Base-by-base conservation (phyloP, 2,888 invertebrate genomes). In the Diaphora mendica region DNA sequence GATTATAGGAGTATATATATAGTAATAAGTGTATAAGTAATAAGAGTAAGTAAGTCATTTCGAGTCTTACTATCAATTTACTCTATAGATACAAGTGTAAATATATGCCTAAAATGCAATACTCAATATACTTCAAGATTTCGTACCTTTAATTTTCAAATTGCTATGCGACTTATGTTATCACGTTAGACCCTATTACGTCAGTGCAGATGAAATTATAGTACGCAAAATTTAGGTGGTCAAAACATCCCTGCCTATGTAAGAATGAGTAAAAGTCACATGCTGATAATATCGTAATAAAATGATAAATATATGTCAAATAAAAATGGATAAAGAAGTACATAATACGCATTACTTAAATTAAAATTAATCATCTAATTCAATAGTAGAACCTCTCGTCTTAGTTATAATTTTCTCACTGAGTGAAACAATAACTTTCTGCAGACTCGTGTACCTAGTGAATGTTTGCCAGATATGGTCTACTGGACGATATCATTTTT, bases 391-490 rank as follows among this genome's bases (percentile, higher is more conserved):
- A 30, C 3, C 26, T 26, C 59, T 59, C 30, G 26, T 62, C 30
- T 30, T 62, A 30, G 15, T 30, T 30, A 5, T 62, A 62, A 59
- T 67, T 26, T 66, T n/a, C n/a, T n/a, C 33, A 39, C 69, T 62
- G 42, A 59, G 42, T 59, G 69, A 55, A 59, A 69, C 69, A 2
- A 59, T 69, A 59, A 26, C 8, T 59, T 69, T n/a, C 17, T 59
- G 3, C 39, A n/a, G 17, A 26, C 3, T 30, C 0, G 7, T 59
- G 20, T 69, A 13, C n/a, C 17, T 35, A n/a, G n/a, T n/a, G n/a
- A 39, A 39, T 44, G 15, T 69, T 33, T 15, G 9, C 26, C 69
- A 69, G 26, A 59, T 42, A 55, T 15, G 39, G 20, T 39, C 59
- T 17, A n/a, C 26, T 5, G 5, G 26, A 62, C 15, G 13, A 30